A percentile compares a stretch with the other conserved stretches of the same genome.
Conservation (phyloP, 1,140 invertebrate species). For the Microplitis mediator region DNA sequence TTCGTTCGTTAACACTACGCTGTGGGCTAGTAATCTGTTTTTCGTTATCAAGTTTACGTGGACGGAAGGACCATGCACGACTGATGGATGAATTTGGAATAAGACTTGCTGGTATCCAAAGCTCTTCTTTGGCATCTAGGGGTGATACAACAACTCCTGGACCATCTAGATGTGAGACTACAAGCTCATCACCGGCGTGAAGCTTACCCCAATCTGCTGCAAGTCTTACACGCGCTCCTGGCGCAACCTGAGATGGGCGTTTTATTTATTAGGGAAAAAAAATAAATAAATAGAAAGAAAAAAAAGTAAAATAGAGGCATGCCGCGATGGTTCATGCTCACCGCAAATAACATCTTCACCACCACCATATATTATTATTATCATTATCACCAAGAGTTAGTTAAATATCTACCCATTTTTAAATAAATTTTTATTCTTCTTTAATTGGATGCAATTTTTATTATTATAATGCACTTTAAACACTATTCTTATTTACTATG, state of each 20-base stretch:
- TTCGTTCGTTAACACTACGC: slow-evolving; percentile 23
- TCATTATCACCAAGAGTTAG: slow-evolving; percentile 26
- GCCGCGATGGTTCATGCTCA: slow-evolving; percentile 22
- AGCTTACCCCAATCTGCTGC: slow-evolving; percentile 63
- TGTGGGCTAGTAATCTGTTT: slow-evolving; percentile 23
- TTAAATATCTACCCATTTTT: slow-evolving; percentile 13
- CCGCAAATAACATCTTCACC: slow-evolving; percentile 13
- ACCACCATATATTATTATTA: slow-evolving; percentile 21
- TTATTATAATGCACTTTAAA: slow-evolving; percentile 5
- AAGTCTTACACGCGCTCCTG: slow-evolving; percentile 62
- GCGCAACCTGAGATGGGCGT: slow-evolving; percentile 58
- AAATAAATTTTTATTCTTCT: slow-evolving; percentile 9
- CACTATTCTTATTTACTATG: slow-evolving; percentile 19
- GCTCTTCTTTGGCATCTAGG: slow-evolving; percentile 59
- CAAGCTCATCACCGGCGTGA: slow-evolving; percentile 62
- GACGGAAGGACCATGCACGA: slow-evolving; percentile 70
- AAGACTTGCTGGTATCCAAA: slow-evolving; percentile 71
- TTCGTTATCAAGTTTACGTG: slow-evolving; percentile 55
- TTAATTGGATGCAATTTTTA: slow-evolving; percentile 11
- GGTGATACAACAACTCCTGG: slow-evolving; percentile 58
- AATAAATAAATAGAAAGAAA: not conserved
- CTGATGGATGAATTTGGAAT: slow-evolving; percentile 62
- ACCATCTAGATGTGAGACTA: slow-evolving; percentile 59
- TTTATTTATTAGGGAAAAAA: slow-evolving; percentile 23
- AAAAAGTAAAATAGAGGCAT: not conserved